Base-by-base conservation (phyloP, 2,797 vertebrate species). In the Sebastes iracundus region DNA sequence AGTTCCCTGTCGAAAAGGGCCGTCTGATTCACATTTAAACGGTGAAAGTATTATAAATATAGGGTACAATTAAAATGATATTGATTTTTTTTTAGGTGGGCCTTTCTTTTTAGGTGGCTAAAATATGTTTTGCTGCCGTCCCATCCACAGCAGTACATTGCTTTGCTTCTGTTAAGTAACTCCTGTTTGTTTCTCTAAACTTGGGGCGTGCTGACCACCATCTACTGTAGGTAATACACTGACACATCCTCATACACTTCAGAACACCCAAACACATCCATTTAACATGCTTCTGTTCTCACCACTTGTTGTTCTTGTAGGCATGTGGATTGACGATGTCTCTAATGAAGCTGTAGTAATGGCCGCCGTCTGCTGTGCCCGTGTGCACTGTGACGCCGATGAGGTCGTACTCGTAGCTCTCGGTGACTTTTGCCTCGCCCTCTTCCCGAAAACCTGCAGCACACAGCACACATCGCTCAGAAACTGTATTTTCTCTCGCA, bases 241-340 rank as follows among this genome's bases (percentile, higher is more conserved):
- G 42, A 46, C 16, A 42, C 38, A 7, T 42, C 46, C 2, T 49
- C 46, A 8, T 49, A 20, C 46, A 49, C 46, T 49, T 4, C 46
- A 49, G 0, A 49, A 49, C 46, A 49, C 0, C 46, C 18, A 49
- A 49, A 49, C 46, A 42, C 16, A 49, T 49, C 46, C 46, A 0
- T 49, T 70, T 1, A 8, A n/a, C 12, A 0, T 1, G 23, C 5
- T 10, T 16, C 49, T 13, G 61, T 23, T 0, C 97, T 97, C 93
- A 99, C 98, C 98, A 99, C 88, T 99, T 99, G 93, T 99, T 99
- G 94, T 97, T 99, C 91, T 96, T 98, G 93, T 99, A 99, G 72
- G 98, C 98, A 10, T 99, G 97, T 0, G 97, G 98, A 91, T 99
- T 99, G 85, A 99, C 94, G 73, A 99, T 99, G 92, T 99, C 98